phyloP scores from a whole-genome alignment of 2,797 vertebrate genomes.

The Micrastur ruficollis region DNA sequence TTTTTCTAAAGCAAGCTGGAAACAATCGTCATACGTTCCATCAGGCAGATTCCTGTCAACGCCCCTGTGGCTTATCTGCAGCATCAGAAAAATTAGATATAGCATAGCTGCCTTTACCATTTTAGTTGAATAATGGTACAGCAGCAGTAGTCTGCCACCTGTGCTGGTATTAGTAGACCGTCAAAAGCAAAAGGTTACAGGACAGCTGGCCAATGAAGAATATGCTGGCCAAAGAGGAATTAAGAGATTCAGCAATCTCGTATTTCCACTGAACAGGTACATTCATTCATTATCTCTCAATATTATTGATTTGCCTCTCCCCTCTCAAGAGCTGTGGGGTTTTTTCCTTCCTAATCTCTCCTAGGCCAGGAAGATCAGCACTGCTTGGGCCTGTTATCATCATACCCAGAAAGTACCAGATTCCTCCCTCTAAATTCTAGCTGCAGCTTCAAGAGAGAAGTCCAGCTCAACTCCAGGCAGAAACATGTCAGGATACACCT shows the following conservation, averaged over 20 bases:
- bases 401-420: neutral
- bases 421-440: neutral
- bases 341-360: neutral
- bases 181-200: neutral
- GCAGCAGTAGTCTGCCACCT: neutral
- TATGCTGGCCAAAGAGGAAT: neutral
- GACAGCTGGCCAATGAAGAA: neutral
- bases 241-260: neutral
- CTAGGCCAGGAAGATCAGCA: neutral
- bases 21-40: neutral
- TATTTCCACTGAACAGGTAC: neutral
- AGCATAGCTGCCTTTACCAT: neutral
- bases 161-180: neutral
- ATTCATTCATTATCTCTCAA: neutral
- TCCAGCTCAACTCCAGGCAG: neutral
- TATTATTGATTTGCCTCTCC: neutral
- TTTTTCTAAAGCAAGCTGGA: neutral
- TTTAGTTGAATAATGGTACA: neutral
- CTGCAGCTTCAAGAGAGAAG: neutral
- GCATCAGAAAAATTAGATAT: neutral
- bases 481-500: neutral
- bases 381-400: neutral
- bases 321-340: neutral
- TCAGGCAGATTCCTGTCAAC: neutral
- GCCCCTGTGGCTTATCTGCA: neutral